Evolutionary conservation across 2,797 vertebrate species (phyloP), one percentile per base, ranked within the genome.

Genomic region (Phylloscopus collybita): DNA sequence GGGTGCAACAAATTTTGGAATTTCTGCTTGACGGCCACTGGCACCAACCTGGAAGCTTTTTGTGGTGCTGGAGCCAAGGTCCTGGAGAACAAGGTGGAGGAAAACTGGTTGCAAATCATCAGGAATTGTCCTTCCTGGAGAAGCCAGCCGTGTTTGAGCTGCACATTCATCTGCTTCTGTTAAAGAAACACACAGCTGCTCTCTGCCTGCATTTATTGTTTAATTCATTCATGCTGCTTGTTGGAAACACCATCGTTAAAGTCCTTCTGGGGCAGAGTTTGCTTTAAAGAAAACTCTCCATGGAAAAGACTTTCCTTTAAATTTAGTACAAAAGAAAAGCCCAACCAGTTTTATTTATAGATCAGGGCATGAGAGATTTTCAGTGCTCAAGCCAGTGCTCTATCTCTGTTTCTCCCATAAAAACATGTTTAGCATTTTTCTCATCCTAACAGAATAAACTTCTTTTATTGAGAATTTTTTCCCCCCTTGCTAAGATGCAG

Each of bases 191-290:
- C 81, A 45, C 90, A 94, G 88, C 91, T 94, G 94, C 76, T 90
- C 84, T 69, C 56, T 74, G 72, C 44, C 72, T 62, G 66, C 72
- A 45, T 47, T 93, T 86, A n/a, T 89, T 83, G 88, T 88, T 95
- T 94, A 93, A 96, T 95, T 95, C 94, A 94, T 96, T 95, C 95
- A 93, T 96, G 94, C 90, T 97, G 96, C 92, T 89, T 47, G 85
- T 74, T 94, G 90, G 94, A 96, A 97, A 92, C 83, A 49, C 91
- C 90, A 45, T 29, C 57, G 2, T 90, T 93, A 90, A 80, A 93
- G 78, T 93, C 83, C 94, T 96, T 96, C 81, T 95, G 95, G 95
- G 93, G 69, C 92, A 64, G 10, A 27, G 85, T 73, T 88, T 88
- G 89, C 94, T 91, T 94, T 92, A 80, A 96, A 92, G 92, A 36